phyloP scores from a whole-genome alignment of 2,797 vertebrate species.

The Spea hammondii region DNA sequence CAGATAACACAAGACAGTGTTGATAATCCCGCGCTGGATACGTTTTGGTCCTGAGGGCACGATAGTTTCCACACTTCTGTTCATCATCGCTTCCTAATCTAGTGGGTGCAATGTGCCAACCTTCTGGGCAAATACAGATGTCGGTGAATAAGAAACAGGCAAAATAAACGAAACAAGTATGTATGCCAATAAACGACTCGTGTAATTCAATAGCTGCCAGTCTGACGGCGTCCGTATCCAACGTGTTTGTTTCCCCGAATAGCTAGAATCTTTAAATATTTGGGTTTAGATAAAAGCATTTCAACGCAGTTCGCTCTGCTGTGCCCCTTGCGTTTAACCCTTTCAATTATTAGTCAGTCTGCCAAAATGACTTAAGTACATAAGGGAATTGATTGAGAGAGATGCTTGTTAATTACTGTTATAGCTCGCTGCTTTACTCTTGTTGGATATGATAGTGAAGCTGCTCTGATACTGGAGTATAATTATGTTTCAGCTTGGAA shows the following conservation, averaged over 20 bases:
- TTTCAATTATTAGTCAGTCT: constrained; percentile 18
- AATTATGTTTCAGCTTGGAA: too few species aligned
- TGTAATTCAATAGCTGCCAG: constrained; percentile 16
- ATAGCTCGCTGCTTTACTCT: constrained; percentile 10
- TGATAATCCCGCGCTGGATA: constrained; percentile 30
- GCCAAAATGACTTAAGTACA: constrained; percentile 1
- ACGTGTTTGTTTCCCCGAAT: neutral
- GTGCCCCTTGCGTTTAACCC: constrained; percentile 26
- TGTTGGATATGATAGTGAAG: too few species aligned
- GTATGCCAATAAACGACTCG: constrained; percentile 21
- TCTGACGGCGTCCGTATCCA: neutral
- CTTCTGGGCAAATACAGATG: constrained; percentile 36
- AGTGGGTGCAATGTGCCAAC: constrained; percentile 33
- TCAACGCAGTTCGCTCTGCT: neutral
- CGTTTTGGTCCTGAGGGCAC: constrained; percentile 15
- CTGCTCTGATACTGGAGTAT: too few species aligned
- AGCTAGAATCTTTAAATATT: constrained; percentile 1
- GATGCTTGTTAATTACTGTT: constrained; percentile 29
- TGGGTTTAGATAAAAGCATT: neutral
- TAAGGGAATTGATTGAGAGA: neutral
- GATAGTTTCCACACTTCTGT: constrained; percentile 31
- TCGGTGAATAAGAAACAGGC: constrained; percentile 22
- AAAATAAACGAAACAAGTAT: constrained; percentile 35
- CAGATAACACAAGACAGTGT: constrained; percentile 18
- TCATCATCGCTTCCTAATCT: constrained; percentile 38